Evolutionary conservation across 2,888 invertebrate genomes (phyloP), one percentile per base, ranked within the genome.

Genomic region (Drosophila emarginata): DNA sequence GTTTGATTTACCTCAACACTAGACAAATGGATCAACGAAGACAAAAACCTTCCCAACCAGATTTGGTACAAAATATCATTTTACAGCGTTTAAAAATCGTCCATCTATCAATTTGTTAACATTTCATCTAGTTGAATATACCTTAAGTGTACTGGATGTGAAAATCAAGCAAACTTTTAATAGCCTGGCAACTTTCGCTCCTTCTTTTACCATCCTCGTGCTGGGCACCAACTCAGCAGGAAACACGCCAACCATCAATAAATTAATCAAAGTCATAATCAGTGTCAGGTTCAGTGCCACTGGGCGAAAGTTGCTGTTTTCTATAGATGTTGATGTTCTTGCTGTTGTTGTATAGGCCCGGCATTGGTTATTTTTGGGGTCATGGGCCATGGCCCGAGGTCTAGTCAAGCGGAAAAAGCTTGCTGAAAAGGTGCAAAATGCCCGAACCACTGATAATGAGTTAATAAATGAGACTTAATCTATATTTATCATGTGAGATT

Each of bases 251-350:
- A 82, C 87, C 83, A 86, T 89, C 89, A 89, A 89, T 89, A 89
- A 89, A 89, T 89, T 89, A 89, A 89, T 89, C 88, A 89, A 89
- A 88, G 88, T 88, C 85, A 86, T 81, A 83, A 86, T 85, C 87
- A 88, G 88, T 86, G 86, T 84, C 88, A 85, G 85, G 86, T 82
- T 84, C 83, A 85, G 80, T 82, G 74, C 68, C 73, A 74, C 32
- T 69, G 84, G 77, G 72, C 62, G 63, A 83, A 83, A 83, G 76
- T 83, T 72, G 58, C 45, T 11, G 45, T 45, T 37, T 37, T 12
- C 37, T n/a, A n/a, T 37, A 12, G 12, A 12, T 37, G 12, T 37
- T 37, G 37, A 4, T 37, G 37, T n/a, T 45, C 11, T 12, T 21
- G 45, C 2, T 32, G 32, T 32, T 32, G 32, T 32, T 40, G 14